These are phyloP conservation scores for Physeter macrocephalus DNA, from an alignment of 2,113 vertebrate species.

Conservation along the genomic window DNA sequence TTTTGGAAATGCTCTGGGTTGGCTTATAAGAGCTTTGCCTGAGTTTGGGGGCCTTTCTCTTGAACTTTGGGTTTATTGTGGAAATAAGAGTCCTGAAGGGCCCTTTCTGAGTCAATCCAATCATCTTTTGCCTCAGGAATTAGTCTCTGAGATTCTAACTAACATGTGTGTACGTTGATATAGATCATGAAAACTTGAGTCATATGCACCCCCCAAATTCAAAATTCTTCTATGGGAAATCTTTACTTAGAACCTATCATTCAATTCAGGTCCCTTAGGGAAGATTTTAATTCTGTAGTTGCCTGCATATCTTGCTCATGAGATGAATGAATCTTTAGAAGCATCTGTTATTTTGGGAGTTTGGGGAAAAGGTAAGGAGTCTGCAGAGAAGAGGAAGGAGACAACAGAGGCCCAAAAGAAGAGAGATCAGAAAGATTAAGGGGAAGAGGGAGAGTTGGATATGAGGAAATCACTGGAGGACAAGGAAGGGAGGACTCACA, in stretches of 20 bases:
- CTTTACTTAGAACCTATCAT: not conserved
- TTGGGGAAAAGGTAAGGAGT: not conserved
- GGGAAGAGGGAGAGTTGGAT: not conserved
- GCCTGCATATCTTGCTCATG: not conserved
- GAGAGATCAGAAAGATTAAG: not conserved
- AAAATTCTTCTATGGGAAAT: not conserved
- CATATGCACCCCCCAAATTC: not conserved
- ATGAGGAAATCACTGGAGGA: not conserved
- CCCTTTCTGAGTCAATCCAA: no score
- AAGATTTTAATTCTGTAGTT: not conserved
- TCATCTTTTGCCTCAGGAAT: no score
- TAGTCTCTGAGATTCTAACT: no score
- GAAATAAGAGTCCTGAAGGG: no score
- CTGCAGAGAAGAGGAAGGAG: not conserved
- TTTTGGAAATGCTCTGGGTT: no score
- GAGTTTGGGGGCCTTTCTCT: no score
- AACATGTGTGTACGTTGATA: not conserved
- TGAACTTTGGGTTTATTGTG: no score
- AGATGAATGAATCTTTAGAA: not conserved
- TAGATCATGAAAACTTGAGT: not conserved
- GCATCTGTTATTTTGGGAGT: not conserved
- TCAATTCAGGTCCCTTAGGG: not conserved
- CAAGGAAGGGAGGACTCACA: not conserved
- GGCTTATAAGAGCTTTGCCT: no score
- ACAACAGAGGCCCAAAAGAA: not conserved